Percentiles rank a stretch among this genome's conserved stretches.
Conservation (phyloP, 1,140 invertebrate species). For the Scaptomyza hsui region DNA sequence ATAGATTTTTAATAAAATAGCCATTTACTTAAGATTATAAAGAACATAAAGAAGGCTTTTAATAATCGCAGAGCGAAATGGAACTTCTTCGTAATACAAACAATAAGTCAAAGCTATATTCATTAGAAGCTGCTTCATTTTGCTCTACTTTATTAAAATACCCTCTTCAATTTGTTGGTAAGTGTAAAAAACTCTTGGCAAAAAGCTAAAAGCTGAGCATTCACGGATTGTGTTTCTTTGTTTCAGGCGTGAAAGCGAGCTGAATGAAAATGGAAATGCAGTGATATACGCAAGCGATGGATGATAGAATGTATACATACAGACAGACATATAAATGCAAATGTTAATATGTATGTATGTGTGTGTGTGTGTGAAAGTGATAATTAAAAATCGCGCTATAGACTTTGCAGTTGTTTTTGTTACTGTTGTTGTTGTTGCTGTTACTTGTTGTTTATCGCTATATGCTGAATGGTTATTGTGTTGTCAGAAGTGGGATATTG, state of each 20-base stretch:
- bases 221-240: constrained; percentile 65
- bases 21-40: too few species aligned
- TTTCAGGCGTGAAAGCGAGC: constrained; percentile 61
- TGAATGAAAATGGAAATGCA: constrained; percentile 54
- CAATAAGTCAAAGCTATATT: too few species aligned
- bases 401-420: constrained; percentile 36
- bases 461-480: constrained; percentile 65
- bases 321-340: background rate
- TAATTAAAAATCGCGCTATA: constrained; percentile 80
- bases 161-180: background rate
- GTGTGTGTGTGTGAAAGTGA: constrained; percentile 66
- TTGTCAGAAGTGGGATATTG: constrained; percentile 59
- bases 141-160: background rate
- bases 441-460: constrained; percentile 24
- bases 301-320: constrained; percentile 29
- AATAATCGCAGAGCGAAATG: too few species aligned
- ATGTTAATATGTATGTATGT: constrained; percentile 21
- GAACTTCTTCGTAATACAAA: too few species aligned
- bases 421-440: constrained; percentile 20
- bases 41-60: too few species aligned
- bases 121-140: background rate
- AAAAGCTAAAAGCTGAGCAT: constrained; percentile 70
- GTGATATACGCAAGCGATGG: constrained; percentile 36
- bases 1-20: background rate
- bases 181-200: constrained; percentile 21